Base-by-base conservation (phyloP, 2,888 invertebrate species). In the Tenthredo mesomela region DNA sequence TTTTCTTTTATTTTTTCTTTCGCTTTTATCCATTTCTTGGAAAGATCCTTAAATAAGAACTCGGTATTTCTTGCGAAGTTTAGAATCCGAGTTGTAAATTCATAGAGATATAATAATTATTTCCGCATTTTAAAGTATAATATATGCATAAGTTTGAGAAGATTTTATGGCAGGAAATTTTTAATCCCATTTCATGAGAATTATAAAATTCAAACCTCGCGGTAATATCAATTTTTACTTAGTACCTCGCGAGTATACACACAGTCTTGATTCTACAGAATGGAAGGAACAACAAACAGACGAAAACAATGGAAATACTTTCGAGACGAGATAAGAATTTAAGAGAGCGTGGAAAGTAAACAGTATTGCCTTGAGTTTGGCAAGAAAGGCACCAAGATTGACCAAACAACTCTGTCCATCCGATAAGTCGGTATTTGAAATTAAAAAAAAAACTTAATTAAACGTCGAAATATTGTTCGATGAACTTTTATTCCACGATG, bases 281-380 rank as follows among this genome's bases (percentile, higher is more conserved):
- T 73, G 10, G 12, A 1, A 73, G 25, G 73, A 73, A 43, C 73
- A 73, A 73, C 21, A 43, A 73, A 43, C 73, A 73, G 25, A n/a
- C n/a, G 25, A 18, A 73, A 43, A 43, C 25, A 25, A 73, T 73
- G 43, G 43, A 73, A 43, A 73, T 25, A 67, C 43, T 43, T 43
- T 37, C 0, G 43, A 40, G 73, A 33, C 9, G 25, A 21, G 40
- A 43, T 43, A 73, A 43, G 3, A 21, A 40, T 73, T 25, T 40
- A 12, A 43, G 29, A 73, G 18, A 40, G n/a, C n/a, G 43, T 43
- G n/a, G 37, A 37, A 70, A 70, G 70, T 18, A n/a, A 70, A 70
- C 70, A 70, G 70, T 33, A 70, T 70, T 70, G 37, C 9, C 37
- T 37, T 70, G 6, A n/a, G 18, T 15, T 70, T 37, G 70, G n/a